Percentiles rank a stretch among this genome's conserved stretches.
These are phyloP conservation scores for Entomyzon cyanotis DNA, from an alignment of 2,113 vertebrate genomes.

Conservation along the genomic window DNA sequence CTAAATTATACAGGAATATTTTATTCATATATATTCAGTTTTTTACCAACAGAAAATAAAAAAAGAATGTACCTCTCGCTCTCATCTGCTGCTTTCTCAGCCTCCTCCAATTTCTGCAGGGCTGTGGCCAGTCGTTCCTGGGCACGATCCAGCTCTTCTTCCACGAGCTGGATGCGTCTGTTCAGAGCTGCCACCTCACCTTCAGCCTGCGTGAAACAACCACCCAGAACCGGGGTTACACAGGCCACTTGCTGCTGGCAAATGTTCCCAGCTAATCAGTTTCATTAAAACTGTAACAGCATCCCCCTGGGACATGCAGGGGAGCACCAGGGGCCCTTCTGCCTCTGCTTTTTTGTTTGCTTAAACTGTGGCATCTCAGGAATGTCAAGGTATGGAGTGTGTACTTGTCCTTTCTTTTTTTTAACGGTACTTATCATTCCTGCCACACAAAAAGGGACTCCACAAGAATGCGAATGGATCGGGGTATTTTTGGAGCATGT, in stretches of 20 bases:
- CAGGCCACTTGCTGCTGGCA: too few relatives aligned
- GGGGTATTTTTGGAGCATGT: neutral
- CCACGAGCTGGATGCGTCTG: slow-evolving; percentile 95
- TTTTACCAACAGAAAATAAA: neutral
- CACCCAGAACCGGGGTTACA: neutral
- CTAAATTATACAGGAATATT: neutral
- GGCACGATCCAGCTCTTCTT: slow-evolving; percentile 95
- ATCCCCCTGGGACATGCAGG: neutral
- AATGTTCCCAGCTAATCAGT: fast-evolving
- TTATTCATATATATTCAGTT: neutral
- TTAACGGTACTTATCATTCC: neutral
- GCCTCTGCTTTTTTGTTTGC: neutral
- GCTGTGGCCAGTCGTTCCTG: slow-evolving; percentile 92
- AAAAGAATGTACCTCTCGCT: slow-evolving; percentile 84
- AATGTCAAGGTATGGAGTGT: slow-evolving; percentile 35
- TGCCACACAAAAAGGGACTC: neutral
- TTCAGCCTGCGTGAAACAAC: slow-evolving; percentile 81
- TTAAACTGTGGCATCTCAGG: slow-evolving; percentile 27
- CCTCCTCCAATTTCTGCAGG: slow-evolving; percentile 95
- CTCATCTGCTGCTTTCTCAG: slow-evolving; percentile 93
- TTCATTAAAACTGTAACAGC: neutral
- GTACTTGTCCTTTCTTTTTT: neutral
- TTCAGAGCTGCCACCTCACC: slow-evolving; percentile 92
- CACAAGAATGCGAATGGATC: fast-evolving
- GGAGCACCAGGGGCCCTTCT: neutral